Percentiles rank a stretch among this genome's conserved stretches.
phyloP scores from a whole-genome alignment of 2,113 vertebrate genomes.

The Anoura caudifer region DNA sequence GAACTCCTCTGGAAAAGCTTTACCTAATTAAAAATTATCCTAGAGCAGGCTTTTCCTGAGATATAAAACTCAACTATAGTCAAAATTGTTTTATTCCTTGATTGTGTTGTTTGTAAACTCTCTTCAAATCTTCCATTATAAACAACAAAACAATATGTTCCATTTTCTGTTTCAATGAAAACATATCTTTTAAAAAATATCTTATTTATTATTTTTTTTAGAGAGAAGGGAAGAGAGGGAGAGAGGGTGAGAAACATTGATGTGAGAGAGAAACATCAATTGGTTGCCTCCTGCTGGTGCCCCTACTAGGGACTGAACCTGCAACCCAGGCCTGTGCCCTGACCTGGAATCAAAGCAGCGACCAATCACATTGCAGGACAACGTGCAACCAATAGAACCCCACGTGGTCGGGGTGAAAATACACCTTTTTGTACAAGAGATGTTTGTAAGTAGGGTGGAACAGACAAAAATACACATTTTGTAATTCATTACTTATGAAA shows the following conservation, averaged over 20 bases:
- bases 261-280: no score
- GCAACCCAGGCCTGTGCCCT: no score
- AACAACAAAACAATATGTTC: slow-evolving; percentile 28
- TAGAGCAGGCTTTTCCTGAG: neutral
- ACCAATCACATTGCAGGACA: no score
- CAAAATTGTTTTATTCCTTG: slow-evolving; percentile 28
- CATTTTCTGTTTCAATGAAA: slow-evolving; percentile 35
- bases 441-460: neutral
- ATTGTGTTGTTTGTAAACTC: slow-evolving; percentile 30
- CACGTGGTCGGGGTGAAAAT: no score
- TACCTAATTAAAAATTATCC: slow-evolving; percentile 43
- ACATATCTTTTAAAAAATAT: neutral
- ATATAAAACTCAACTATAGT: slow-evolving; percentile 38
- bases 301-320: no score
- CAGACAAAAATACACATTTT: neutral
- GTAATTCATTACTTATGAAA: slow-evolving; percentile 1
- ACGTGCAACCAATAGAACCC: no score
- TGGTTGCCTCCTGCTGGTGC: no score
- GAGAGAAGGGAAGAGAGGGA: no score
- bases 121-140: neutral
- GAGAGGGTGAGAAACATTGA: no score
- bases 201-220: no score
- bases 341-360: no score
- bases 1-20: neutral
- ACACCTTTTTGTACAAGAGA: neutral